These are phyloP conservation scores for Tenodera sinensis DNA, from an alignment of 2,888 invertebrate species.

Conservation along the genomic window DNA sequence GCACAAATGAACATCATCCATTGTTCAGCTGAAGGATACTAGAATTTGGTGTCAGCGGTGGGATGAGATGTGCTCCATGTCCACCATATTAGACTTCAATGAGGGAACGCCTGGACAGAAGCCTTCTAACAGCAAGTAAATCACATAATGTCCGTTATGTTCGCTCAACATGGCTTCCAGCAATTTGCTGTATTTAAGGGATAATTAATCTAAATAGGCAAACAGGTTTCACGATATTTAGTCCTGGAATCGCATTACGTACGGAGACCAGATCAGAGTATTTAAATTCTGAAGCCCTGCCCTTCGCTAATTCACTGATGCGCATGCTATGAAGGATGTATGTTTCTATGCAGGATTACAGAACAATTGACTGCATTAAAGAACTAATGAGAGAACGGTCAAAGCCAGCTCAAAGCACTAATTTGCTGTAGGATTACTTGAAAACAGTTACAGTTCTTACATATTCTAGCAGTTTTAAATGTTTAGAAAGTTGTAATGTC, in stretches of 20 bases:
- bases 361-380: background rate
- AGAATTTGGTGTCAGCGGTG: background rate
- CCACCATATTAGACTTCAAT: background rate
- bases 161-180: background rate
- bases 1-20: constrained; percentile 3
- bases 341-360: background rate
- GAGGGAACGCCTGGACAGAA: background rate
- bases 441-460: background rate
- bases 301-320: background rate
- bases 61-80: background rate
- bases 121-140: background rate
- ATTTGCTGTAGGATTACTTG: background rate
- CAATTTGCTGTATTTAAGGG: background rate
- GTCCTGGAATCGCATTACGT: background rate
- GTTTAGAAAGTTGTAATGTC: too few species aligned
- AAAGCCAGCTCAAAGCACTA: background rate
- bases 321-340: background rate
- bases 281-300: background rate
- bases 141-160: background rate
- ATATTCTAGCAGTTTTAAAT: too few species aligned
- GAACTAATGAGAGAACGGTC: background rate
- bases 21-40: background rate
- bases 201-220: background rate
- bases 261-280: background rate
- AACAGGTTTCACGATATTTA: background rate